Percentiles rank a stretch among this genome's conserved stretches.
These are phyloP conservation scores for Tachycineta bicolor DNA, from an alignment of 2,113 vertebrate genomes.

Conservation along the genomic window DNA sequence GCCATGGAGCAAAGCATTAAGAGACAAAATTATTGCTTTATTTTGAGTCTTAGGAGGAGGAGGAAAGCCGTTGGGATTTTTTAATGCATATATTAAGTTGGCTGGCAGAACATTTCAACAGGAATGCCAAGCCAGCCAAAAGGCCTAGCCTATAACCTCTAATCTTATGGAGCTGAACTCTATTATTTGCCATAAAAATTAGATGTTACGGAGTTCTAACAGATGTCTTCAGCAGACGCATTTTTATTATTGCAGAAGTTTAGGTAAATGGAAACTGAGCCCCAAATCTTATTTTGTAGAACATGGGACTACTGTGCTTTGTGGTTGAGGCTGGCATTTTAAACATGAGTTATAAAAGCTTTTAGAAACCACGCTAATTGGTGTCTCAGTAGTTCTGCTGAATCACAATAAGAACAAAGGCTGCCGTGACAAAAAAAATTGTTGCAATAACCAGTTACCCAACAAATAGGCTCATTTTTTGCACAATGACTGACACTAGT, in stretches of 20 bases:
- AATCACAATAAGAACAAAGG: slow-evolving; percentile 59
- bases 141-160: slow-evolving; percentile 76
- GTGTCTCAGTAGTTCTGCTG: slow-evolving; percentile 70
- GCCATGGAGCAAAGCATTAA: slow-evolving; percentile 71
- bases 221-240: slow-evolving; percentile 77
- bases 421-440: neutral
- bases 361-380: slow-evolving; percentile 71
- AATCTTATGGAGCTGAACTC: slow-evolving; percentile 81
- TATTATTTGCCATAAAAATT: slow-evolving; percentile 84
- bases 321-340: slow-evolving; percentile 67
- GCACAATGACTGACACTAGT: slow-evolving; percentile 41
- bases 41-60: slow-evolving; percentile 24
- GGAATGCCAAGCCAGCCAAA: slow-evolving; percentile 70
- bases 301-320: slow-evolving; percentile 67
- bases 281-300: slow-evolving; percentile 73
- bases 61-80: slow-evolving; percentile 26
- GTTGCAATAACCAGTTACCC: slow-evolving; percentile 27
- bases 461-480: neutral
- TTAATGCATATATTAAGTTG: slow-evolving; percentile 67
- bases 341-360: slow-evolving; percentile 72
- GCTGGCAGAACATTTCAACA: slow-evolving; percentile 70
- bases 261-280: slow-evolving; percentile 81
- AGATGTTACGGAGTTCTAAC: slow-evolving; percentile 78
- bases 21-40: slow-evolving; percentile 32
- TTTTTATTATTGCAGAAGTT: slow-evolving; percentile 75